Percentiles rank a stretch among this genome's conserved stretches.
Evolutionary conservation across 2,888 invertebrate species (phyloP).

Genomic region (Ectobius pallidus): DNA sequence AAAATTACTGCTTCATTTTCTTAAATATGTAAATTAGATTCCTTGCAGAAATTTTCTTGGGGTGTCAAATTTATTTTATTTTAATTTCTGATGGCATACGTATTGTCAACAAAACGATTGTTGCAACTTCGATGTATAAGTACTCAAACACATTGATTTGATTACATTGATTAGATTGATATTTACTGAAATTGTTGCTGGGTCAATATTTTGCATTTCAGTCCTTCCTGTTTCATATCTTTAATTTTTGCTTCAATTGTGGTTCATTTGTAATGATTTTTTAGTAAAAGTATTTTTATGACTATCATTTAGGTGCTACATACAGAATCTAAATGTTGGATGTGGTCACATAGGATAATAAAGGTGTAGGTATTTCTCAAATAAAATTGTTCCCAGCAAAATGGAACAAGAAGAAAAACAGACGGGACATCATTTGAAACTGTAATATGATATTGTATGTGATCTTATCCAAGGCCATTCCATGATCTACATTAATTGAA

Average conservation of each 20-base stretch:
- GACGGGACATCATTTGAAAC: no score
- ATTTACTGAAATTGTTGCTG: no score
- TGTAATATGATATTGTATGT: no score
- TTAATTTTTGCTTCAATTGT: background rate
- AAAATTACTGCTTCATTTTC: background rate
- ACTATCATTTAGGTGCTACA: background rate
- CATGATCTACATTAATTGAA: no score
- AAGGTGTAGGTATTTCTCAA: no score
- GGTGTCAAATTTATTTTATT: conserved; percentile 2
- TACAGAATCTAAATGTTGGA: background rate
- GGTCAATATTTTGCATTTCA: no score
- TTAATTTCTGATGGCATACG: background rate
- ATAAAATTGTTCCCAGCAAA: no score
- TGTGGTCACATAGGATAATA: background rate
- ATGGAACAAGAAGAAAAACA: no score
- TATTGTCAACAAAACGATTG: background rate
- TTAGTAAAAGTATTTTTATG: background rate
- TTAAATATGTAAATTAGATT: background rate
- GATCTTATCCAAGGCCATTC: no score
- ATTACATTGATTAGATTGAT: no score
- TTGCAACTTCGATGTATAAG: no score
- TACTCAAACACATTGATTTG: no score
- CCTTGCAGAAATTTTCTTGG: background rate
- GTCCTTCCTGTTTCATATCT: background rate
- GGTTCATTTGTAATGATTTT: background rate